These are phyloP conservation scores for Zaprionus ornatus DNA, from an alignment of 1,140 invertebrate species.

Conservation along the genomic window DNA sequence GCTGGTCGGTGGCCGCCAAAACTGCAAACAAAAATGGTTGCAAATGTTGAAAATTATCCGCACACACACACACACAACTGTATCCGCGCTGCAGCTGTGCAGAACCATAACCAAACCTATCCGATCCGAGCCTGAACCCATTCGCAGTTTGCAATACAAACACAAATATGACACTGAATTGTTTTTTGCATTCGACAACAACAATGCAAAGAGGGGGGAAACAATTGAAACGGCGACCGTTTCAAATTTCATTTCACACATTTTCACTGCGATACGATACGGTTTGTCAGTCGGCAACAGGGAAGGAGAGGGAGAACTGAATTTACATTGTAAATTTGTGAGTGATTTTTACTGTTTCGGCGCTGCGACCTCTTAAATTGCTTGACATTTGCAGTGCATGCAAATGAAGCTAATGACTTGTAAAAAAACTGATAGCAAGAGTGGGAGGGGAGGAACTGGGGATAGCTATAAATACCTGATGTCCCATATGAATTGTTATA, in stretches of 20 bases:
- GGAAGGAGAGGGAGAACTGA: conserved; percentile 21
- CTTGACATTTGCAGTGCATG: conserved; percentile 36
- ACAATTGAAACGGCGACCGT: conserved; percentile 32
- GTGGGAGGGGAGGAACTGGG: not conserved
- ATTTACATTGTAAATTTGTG: conserved; percentile 66
- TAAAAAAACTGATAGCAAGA: conserved; percentile 19
- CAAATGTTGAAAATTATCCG: conserved; percentile 71
- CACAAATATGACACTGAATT: conserved; percentile 78
- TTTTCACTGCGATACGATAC: conserved; percentile 47
- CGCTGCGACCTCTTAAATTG: conserved; percentile 32
- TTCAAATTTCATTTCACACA: conserved; percentile 76
- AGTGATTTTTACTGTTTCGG: conserved; percentile 49
- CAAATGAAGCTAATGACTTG: conserved; percentile 55
- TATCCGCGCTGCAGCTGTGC: conserved; percentile 1
- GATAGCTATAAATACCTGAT: not conserved
- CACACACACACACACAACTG: conserved; percentile 30
- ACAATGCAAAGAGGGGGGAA: conserved; percentile 27
- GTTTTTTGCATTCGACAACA: conserved; percentile 56
- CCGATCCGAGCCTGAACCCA: not conserved
- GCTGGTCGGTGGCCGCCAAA: conserved; percentile 8
- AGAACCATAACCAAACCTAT: not conserved
- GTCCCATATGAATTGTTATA: not conserved
- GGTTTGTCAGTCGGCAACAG: conserved; percentile 28
- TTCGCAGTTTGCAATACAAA: conserved; percentile 56
- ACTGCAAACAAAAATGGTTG: conserved; percentile 56